These are phyloP conservation scores for Tuta absoluta DNA, from an alignment of 2,888 invertebrate species.

Conservation along the genomic window DNA sequence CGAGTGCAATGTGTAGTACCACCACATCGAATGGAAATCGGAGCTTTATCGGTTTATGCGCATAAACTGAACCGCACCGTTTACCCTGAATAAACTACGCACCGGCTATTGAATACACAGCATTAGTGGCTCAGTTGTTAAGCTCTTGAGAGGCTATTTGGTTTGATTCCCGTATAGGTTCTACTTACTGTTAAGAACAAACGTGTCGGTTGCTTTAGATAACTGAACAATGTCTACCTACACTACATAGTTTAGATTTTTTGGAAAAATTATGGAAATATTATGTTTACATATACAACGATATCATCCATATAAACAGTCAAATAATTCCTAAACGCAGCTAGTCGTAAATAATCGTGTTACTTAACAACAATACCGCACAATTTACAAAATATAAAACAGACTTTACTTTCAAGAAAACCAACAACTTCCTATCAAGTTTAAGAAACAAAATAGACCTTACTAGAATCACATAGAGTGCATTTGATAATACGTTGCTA, in stretches of 20 bases:
- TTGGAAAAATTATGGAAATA: no score
- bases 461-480: slow-evolving; percentile 3
- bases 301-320: neutral
- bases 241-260: no score
- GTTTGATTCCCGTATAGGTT: no score
- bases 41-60: slow-evolving; percentile 31
- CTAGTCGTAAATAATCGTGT: neutral
- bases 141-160: no score
- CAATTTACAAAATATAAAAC: neutral
- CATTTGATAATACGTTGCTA: neutral
- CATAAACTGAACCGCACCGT: slow-evolving; percentile 24
- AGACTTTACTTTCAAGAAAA: slow-evolving; percentile 9
- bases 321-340: neutral
- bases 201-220: no score
- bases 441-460: neutral
- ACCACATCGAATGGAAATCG: slow-evolving; percentile 28
- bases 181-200: no score
- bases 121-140: neutral
- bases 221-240: no score
- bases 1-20: slow-evolving; percentile 3
- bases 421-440: neutral
- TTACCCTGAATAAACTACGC: slow-evolving; percentile 14
- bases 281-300: neutral
- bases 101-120: slow-evolving; percentile 2
- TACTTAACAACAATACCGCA: slow-evolving; percentile 10